Evolutionary conservation across 2,797 vertebrate genomes (phyloP).

Genomic region (Numenius phaeopus): DNA sequence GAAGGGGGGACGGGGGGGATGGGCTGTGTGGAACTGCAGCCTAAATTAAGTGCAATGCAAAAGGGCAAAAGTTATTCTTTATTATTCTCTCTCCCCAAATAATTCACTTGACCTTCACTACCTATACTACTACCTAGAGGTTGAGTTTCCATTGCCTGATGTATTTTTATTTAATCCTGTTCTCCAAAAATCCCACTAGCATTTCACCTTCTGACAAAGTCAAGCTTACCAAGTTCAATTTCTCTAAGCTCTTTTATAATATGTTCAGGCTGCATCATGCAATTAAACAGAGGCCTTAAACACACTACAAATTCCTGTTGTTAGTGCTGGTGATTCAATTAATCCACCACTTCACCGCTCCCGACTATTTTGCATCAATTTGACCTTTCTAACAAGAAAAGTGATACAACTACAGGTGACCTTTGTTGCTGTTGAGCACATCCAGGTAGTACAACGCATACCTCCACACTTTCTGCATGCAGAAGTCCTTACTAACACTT

Average conservation of each 20-base stretch:
- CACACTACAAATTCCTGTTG: background rate
- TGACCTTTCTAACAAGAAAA: background rate
- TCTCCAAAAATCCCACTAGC: background rate
- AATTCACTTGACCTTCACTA: background rate
- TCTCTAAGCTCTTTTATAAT: background rate
- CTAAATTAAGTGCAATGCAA: background rate
- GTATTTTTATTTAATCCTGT: background rate
- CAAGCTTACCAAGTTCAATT: background rate
- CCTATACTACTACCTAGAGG: background rate
- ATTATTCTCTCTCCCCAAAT: background rate
- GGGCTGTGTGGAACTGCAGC: background rate
- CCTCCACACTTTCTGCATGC: background rate
- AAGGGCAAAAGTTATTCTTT: background rate
- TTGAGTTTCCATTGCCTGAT: background rate
- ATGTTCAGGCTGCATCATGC: background rate
- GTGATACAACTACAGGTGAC: background rate
- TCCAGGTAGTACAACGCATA: background rate
- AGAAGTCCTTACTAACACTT: background rate
- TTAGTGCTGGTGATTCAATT: background rate
- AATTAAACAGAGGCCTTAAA: background rate
- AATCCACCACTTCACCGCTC: background rate
- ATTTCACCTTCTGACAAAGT: background rate
- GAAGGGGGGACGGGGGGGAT: accelerated
- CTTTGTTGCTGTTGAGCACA: background rate
- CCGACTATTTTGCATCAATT: background rate